These are phyloP conservation scores for Myotis vivesi DNA, from an alignment of 2,797 vertebrate species.

Conservation along the genomic window DNA sequence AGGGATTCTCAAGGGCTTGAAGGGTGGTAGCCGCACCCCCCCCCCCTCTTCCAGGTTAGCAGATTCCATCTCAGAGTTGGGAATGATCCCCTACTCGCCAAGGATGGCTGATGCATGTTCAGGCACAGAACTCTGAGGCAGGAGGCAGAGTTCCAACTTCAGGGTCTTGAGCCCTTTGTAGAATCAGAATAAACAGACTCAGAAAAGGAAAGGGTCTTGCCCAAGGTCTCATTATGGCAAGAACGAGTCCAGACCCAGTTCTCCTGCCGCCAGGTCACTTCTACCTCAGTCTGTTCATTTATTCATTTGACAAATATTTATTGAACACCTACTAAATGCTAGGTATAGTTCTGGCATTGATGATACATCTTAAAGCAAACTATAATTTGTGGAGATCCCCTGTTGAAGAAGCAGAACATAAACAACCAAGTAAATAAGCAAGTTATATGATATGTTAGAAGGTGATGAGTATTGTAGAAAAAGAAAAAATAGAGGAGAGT, in stretches of 20 bases:
- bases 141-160: background rate
- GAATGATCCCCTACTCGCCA: background rate
- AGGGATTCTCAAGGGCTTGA: background rate
- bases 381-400: background rate
- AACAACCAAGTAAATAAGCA: background rate
- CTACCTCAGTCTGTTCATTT: background rate
- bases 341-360: background rate
- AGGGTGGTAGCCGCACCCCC: background rate
- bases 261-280: background rate
- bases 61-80: background rate
- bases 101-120: background rate
- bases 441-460: background rate
- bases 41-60: background rate
- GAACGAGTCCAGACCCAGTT: background rate
- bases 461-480: background rate
- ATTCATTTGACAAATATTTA: background rate
- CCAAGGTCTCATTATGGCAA: background rate
- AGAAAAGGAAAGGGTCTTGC: background rate
- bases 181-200: background rate
- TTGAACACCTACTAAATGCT: background rate
- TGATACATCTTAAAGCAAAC: background rate
- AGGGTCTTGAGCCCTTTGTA: background rate
- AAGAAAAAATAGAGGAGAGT: background rate
- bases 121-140: background rate
- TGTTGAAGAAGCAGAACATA: background rate